Evolutionary conservation across 2,113 vertebrate species (phyloP).

Genomic region (Dromaius novaehollandiae): DNA sequence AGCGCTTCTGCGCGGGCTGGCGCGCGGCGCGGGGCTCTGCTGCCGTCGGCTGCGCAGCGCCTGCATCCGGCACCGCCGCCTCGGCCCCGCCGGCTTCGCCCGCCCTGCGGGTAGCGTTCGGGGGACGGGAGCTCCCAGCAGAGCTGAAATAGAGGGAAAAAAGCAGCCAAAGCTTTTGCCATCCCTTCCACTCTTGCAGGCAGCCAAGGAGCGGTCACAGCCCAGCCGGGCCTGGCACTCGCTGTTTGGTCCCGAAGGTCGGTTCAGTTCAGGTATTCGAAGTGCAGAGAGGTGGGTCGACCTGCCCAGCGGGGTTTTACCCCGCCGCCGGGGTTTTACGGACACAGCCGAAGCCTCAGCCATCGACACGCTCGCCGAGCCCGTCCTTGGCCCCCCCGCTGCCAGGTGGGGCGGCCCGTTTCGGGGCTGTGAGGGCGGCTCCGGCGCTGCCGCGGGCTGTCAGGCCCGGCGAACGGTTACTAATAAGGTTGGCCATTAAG

Average conservation of each 20-base stretch:
- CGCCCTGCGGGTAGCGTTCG: neutral
- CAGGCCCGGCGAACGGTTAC: constrained; percentile 65
- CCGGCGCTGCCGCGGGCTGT: constrained; percentile 49
- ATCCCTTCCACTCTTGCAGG: neutral
- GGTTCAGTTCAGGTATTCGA: fast-evolving
- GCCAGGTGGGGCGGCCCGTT: neutral
- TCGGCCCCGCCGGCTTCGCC: fast-evolving
- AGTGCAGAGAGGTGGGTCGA: neutral
- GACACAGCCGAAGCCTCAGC: fast-evolving
- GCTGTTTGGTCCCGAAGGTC: neutral
- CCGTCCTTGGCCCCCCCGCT: no score
- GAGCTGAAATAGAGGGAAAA: neutral
- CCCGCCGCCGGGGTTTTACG: fast-evolving
- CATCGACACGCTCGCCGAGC: no score
- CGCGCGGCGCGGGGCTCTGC: neutral
- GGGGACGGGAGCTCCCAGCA: neutral
- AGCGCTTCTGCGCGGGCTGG: neutral
- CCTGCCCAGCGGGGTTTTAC: neutral
- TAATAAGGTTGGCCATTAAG: constrained; percentile 76
- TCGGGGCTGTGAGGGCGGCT: constrained; percentile 17
- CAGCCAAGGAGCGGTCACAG: neutral
- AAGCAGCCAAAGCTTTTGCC: neutral
- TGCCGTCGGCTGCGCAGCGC: neutral
- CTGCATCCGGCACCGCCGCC: neutral
- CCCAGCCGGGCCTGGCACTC: fast-evolving